Percentiles rank a stretch among this genome's conserved stretches.
Conservation (phyloP, 2,888 invertebrate genomes). For the Chymomyza caudatula region DNA sequence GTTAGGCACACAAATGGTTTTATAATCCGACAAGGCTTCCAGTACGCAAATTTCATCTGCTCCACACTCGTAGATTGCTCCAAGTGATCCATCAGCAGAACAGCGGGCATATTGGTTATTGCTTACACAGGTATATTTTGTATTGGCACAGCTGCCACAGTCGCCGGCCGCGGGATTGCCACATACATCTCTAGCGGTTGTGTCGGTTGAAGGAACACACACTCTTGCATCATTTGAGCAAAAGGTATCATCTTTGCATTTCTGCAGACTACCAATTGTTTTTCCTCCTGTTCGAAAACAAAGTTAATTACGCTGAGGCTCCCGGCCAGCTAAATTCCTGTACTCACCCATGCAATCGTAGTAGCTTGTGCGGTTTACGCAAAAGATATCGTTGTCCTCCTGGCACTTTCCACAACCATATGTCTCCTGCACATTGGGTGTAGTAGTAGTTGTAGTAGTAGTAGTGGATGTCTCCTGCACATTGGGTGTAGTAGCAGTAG, state of each 20-base stretch:
- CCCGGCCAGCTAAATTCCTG: not conserved
- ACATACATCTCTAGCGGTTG: constrained; percentile 17
- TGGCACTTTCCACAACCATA: constrained; percentile 9
- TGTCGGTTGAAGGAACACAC: constrained; percentile 1
- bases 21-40: not conserved
- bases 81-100: not conserved
- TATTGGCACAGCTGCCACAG: constrained; percentile 5
- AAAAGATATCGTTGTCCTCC: constrained; percentile 8
- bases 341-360: constrained; percentile 26
- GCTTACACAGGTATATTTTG: constrained; percentile 26
- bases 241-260: constrained; percentile 10
- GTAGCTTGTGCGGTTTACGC: constrained; percentile 23
- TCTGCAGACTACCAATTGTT: constrained; percentile 1
- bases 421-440: not conserved
- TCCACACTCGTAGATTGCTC: constrained; percentile 7
- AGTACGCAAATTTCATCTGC: constrained; percentile 22
- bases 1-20: constrained; percentile 19
- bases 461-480: no score
- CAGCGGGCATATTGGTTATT: constrained; percentile 25
- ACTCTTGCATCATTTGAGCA: constrained; percentile 15
- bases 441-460: no score
- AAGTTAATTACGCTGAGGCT: not conserved
- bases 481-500: no score
- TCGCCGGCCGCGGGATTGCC: not conserved
- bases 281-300: not conserved